Percentiles rank a stretch among this genome's conserved stretches.
These are phyloP conservation scores for Trachemys scripta DNA, from an alignment of 2,113 vertebrate genomes.

Conservation along the genomic window DNA sequence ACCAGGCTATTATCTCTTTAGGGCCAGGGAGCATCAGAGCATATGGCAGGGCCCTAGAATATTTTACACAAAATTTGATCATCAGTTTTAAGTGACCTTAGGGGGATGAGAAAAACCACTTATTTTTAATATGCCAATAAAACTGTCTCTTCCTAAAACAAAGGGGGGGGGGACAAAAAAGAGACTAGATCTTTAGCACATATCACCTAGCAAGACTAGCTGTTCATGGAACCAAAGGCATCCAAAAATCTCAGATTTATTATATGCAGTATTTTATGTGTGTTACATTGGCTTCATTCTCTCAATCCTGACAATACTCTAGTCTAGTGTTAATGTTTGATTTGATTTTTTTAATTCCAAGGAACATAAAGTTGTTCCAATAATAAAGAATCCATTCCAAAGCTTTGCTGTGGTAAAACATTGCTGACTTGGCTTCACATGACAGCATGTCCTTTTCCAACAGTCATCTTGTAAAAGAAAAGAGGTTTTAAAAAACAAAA, in stretches of 20 bases:
- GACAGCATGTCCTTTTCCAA: conserved; percentile 23
- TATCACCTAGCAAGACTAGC: not conserved
- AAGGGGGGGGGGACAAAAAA: not conserved
- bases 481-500: not conserved
- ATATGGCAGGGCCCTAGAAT: not conserved
- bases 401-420: not conserved
- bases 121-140: not conserved
- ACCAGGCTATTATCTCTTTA: not conserved
- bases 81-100: not conserved
- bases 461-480: not conserved
- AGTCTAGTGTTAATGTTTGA: not conserved
- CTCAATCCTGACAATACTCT: not conserved
- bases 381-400: conserved; percentile 28
- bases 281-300: conserved; percentile 1
- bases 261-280: not conserved
- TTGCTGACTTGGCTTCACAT: not conserved
- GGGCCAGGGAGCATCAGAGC: not conserved
- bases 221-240: not conserved
- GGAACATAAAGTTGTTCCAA: not conserved
- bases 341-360: conserved; percentile 19
- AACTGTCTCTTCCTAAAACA: not conserved
- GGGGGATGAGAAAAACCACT: not conserved
- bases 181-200: not conserved
- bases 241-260: not conserved
- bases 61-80: not conserved